Percentiles rank a stretch among this genome's conserved stretches.
These are phyloP conservation scores for Cryptotermes secundus DNA, from an alignment of 1,140 invertebrate genomes.

Conservation along the genomic window DNA sequence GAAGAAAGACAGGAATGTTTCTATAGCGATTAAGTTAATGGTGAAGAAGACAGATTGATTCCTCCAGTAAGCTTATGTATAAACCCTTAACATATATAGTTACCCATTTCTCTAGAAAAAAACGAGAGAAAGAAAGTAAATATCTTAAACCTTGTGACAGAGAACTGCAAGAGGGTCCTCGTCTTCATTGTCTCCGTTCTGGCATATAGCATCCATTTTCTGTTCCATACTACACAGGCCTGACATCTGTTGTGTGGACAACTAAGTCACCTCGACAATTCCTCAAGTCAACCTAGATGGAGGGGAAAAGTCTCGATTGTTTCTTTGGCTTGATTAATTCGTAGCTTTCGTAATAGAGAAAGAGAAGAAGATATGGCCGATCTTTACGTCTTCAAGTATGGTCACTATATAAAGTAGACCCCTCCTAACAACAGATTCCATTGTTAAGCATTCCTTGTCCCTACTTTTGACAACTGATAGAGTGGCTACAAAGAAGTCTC, in stretches of 20 bases:
- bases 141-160: background rate
- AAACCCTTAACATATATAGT: background rate
- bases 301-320: slow-evolving; percentile 9
- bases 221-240: background rate
- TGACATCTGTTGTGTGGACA: slow-evolving; percentile 8
- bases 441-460: background rate
- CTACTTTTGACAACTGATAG: background rate
- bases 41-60: background rate
- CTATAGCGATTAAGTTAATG: background rate
- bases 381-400: background rate
- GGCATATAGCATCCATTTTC: background rate
- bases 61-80: background rate
- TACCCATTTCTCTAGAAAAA: slow-evolving; percentile 3
- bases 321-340: slow-evolving; percentile 2
- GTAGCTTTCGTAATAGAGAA: background rate
- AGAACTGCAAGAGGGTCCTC: background rate
- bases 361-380: background rate
- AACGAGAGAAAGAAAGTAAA: background rate
- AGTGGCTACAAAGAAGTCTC: background rate
- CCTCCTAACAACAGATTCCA: background rate
- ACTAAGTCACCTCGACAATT: slow-evolving; percentile 3
- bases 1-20: too few relatives aligned
- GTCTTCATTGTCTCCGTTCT: background rate
- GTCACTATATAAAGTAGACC: background rate
- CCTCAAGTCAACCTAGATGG: background rate